Percentiles rank a stretch among this genome's conserved stretches.
Conservation (phyloP, 2,888 invertebrate genomes). For the Mythimna vitellina region DNA sequence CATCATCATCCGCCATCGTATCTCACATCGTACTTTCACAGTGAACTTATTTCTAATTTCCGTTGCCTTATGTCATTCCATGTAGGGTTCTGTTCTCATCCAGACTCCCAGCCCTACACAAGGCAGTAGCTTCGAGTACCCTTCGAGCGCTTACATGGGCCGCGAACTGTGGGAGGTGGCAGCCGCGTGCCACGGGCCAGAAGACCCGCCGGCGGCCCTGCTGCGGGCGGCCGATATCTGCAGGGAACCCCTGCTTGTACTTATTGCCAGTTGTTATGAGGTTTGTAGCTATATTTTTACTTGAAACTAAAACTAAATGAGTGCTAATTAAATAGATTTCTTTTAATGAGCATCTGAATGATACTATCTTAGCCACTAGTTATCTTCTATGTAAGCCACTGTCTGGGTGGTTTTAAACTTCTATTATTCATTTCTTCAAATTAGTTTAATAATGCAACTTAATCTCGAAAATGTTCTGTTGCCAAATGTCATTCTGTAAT, state of each 20-base stretch:
- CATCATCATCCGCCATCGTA: background rate
- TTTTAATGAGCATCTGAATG: too few relatives aligned
- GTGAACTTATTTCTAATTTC: background rate
- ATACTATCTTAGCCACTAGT: too few relatives aligned
- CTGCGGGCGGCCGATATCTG: conserved; percentile 90
- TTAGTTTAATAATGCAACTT: too few relatives aligned
- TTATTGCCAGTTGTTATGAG: conserved; percentile 93
- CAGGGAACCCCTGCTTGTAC: conserved; percentile 91
- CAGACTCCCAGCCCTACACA: conserved; percentile 74
- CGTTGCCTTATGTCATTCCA: conserved; percentile 22
- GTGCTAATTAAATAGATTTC: too few relatives aligned
- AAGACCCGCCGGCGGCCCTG: conserved; percentile 92
- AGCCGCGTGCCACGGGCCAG: conserved; percentile 92
- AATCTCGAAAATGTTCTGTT: too few relatives aligned
- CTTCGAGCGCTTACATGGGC: conserved; percentile 81
- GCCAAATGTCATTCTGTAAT: too few relatives aligned
- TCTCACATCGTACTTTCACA: background rate
- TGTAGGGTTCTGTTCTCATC: conserved; percentile 40
- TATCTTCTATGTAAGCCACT: too few relatives aligned
- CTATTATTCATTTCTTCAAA: too few relatives aligned
- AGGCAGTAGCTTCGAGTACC: conserved; percentile 82
- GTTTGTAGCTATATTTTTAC: conserved; percentile 73
- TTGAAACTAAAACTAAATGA: background rate
- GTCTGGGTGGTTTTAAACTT: too few relatives aligned
- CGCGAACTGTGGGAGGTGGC: conserved; percentile 91